Conservation (phyloP, 2,888 invertebrate genomes). For the Dryobotodes eremita region DNA sequence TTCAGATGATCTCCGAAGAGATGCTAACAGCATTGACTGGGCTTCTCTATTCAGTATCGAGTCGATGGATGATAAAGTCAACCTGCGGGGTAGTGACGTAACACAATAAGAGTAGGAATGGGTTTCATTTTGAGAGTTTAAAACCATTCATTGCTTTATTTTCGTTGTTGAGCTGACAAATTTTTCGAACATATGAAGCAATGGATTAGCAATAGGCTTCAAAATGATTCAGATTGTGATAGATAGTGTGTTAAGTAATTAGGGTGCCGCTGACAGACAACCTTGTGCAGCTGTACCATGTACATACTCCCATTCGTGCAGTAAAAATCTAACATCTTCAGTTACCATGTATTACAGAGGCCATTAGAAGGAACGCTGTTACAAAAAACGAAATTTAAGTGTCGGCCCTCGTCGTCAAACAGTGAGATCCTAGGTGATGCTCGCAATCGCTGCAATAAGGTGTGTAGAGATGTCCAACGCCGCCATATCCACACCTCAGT, state of each 20-base stretch:
- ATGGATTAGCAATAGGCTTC: too few relatives aligned
- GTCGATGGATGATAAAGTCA: not conserved
- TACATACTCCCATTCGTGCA: not conserved
- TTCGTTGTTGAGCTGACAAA: too few relatives aligned
- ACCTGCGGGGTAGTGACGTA: too few relatives aligned
- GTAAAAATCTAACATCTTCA: not conserved
- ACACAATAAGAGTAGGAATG: too few relatives aligned
- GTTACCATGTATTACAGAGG: not conserved
- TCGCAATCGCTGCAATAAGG: not conserved
- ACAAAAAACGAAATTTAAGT: not conserved
- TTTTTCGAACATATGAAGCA: too few relatives aligned
- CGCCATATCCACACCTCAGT: not conserved
- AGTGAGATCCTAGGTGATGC: too few relatives aligned
- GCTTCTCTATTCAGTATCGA: not conserved
- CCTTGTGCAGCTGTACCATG: not conserved
- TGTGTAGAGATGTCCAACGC: not conserved
- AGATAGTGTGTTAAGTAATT: too few relatives aligned
- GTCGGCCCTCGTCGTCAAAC: not conserved
- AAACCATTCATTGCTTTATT: too few relatives aligned
- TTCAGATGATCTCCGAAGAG: not conserved
- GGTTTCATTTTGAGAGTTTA: too few relatives aligned
- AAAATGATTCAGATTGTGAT: too few relatives aligned
- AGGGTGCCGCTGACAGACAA: not conserved
- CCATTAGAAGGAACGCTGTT: not conserved
- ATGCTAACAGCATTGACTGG: not conserved